Evolutionary conservation across 2,113 vertebrate species (phyloP).

Genomic region (Aldabrachelys gigantea): DNA sequence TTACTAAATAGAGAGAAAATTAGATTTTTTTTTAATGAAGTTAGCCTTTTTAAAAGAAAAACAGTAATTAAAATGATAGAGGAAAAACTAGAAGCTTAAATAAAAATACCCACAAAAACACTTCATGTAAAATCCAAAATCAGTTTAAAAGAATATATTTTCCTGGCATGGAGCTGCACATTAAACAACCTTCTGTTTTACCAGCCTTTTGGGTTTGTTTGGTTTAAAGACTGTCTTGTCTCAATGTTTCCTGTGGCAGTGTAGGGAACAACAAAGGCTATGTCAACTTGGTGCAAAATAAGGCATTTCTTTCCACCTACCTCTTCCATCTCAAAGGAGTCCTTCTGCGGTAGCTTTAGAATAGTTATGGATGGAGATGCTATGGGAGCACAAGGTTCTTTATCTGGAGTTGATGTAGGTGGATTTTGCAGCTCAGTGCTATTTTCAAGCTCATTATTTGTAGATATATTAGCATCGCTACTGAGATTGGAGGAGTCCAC

Average conservation of each 20-base stretch:
- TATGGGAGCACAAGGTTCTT: conserved; percentile 72
- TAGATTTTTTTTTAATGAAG: neutral
- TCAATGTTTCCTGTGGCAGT: neutral
- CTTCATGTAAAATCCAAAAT: neutral
- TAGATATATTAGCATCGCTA: conserved; percentile 42
- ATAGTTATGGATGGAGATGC: conserved; percentile 78
- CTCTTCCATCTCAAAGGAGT: conserved; percentile 99
- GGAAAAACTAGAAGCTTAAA: neutral
- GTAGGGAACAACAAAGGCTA: neutral
- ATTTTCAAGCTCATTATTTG: conserved; percentile 34
- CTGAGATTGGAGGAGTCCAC: conserved; percentile 35
- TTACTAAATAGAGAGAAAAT: neutral
- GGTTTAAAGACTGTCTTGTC: neutral
- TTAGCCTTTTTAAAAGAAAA: neutral
- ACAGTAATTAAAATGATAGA: neutral
- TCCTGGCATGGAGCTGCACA: neutral
- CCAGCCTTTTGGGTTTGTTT: neutral
- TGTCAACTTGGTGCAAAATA: neutral
- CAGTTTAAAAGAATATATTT: neutral
- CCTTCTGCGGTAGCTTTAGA: conserved; percentile 84
- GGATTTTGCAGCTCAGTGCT: conserved; percentile 35
- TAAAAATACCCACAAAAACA: neutral
- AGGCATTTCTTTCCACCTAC: conserved; percentile 75
- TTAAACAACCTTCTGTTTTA: neutral
- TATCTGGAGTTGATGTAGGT: conserved; percentile 52